Percentiles rank a stretch among this genome's conserved stretches.
Conservation (phyloP, 2,113 vertebrate species). For the Atlantisia rogersi region DNA sequence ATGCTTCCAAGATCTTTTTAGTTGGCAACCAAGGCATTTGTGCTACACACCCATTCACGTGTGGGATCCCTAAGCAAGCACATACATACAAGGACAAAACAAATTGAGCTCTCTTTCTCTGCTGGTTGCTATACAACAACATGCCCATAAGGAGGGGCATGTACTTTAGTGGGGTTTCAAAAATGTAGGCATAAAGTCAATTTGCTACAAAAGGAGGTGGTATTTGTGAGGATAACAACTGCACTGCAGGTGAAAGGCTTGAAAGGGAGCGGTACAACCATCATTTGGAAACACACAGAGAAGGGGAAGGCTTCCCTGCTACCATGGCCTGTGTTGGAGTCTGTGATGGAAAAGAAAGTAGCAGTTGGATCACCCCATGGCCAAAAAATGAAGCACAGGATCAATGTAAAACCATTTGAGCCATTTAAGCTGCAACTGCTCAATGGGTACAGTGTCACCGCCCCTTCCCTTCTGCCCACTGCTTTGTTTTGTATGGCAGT, state of each 20-base stretch:
- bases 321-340: accelerated
- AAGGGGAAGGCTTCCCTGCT: neutral
- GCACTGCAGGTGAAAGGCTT: neutral
- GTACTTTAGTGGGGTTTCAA: neutral
- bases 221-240: neutral
- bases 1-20: neutral
- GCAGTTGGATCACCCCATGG: neutral
- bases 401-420: neutral
- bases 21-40: neutral
- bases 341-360: neutral
- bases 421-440: neutral
- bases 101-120: neutral
- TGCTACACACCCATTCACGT: neutral
- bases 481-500: neutral
- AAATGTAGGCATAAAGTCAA: neutral
- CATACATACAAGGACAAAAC: neutral
- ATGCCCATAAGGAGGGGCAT: accelerated
- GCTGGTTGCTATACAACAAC: neutral
- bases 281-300: neutral
- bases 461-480: accelerated
- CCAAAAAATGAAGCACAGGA: neutral
- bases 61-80: accelerated
- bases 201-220: neutral
- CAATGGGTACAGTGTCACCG: neutral
- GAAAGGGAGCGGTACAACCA: neutral